A percentile compares a stretch with the other conserved stretches of the same genome.
These are phyloP conservation scores for Castor canadensis DNA, from an alignment of 2,113 vertebrate genomes.

Conservation along the genomic window DNA sequence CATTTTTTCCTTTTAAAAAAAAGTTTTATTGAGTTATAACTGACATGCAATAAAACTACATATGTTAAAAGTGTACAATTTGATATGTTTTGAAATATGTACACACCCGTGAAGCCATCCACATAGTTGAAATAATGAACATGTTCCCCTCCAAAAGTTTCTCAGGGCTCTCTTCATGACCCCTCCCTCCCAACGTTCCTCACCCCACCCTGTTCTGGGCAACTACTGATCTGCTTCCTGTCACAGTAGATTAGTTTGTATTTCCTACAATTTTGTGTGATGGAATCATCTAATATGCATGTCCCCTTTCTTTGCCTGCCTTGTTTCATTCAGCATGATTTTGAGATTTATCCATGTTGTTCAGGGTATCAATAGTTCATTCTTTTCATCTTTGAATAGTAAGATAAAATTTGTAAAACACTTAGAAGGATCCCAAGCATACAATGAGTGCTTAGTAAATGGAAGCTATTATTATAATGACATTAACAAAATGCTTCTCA, in stretches of 20 bases:
- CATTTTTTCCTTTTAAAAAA: not conserved
- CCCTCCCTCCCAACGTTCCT: not conserved
- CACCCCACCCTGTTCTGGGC: not conserved
- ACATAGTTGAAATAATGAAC: not conserved
- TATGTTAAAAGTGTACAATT: not conserved
- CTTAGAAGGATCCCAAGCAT: conserved; percentile 1
- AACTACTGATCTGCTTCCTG: not conserved
- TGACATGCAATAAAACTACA: not conserved
- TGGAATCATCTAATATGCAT: not conserved
- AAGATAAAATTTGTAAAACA: conserved; percentile 46
- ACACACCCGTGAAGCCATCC: not conserved
- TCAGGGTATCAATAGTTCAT: not conserved
- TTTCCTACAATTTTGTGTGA: not conserved
- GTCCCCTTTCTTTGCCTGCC: not conserved
- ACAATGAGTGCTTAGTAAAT: not conserved
- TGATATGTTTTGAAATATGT: conserved; percentile 2
- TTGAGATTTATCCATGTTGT: conserved; percentile 13
- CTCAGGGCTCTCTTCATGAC: not conserved
- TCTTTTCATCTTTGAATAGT: conserved; percentile 16
- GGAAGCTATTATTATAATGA: conserved; percentile 44
- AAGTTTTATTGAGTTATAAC: not conserved
- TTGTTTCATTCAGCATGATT: conserved; percentile 29
- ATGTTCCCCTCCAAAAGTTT: not conserved
- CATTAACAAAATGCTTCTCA: conserved; percentile 43
- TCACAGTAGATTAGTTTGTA: not conserved